These are phyloP conservation scores for Monochamus alternatus DNA, from an alignment of 2,888 invertebrate species.

Conservation along the genomic window DNA sequence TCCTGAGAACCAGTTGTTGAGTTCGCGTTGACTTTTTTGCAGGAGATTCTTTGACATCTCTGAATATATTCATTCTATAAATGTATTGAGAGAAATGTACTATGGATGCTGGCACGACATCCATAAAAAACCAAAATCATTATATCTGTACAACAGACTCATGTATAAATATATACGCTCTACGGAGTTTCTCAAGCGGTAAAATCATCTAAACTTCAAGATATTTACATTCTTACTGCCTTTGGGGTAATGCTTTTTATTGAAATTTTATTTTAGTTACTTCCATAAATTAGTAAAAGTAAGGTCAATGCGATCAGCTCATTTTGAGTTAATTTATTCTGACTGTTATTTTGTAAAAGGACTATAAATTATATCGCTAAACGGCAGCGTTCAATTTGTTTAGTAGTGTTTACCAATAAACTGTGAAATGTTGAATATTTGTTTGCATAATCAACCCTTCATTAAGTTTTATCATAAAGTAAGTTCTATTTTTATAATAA, in stretches of 20 bases:
- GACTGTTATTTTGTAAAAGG: conserved; percentile 22
- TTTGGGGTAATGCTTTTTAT: conserved; percentile 21
- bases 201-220: conserved; percentile 12
- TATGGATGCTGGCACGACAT: conserved; percentile 51
- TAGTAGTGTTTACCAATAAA: not conserved
- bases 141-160: conserved; percentile 29
- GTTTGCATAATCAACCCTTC: no score
- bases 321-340: conserved; percentile 30
- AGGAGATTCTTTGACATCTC: conserved; percentile 55
- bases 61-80: conserved; percentile 56
- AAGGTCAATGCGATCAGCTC: conserved; percentile 10
- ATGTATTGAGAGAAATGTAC: conserved; percentile 53
- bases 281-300: conserved; percentile 14
- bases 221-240: conserved; percentile 17
- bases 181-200: conserved; percentile 9
- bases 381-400: conserved; percentile 7
- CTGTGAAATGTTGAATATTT: no score
- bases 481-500: no score
- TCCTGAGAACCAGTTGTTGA: conserved; percentile 54
- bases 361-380: conserved; percentile 23
- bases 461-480: no score
- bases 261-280: conserved; percentile 16
- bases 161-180: conserved; percentile 23
- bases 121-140: conserved; percentile 49
- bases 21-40: conserved; percentile 52